Evolutionary conservation across 64 coral and sea anemone species (phyloP).

Genomic region (Montipora sp.): DNA sequence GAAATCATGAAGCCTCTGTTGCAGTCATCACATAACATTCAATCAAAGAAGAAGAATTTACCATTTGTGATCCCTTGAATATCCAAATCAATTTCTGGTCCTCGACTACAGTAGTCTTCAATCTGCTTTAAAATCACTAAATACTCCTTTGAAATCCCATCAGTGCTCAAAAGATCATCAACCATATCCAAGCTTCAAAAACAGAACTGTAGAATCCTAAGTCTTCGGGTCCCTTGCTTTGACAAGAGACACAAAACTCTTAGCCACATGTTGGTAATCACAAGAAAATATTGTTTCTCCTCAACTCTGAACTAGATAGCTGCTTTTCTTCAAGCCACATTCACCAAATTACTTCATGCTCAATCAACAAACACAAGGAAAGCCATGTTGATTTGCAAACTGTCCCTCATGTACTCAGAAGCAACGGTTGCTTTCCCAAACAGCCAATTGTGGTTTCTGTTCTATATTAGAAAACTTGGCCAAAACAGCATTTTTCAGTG

Average conservation of each 20-base stretch:
- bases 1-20: background rate
- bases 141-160: slow-evolving; percentile 92
- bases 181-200: slow-evolving; percentile 84
- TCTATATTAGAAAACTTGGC: background rate
- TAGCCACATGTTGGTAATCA: slow-evolving; percentile 3
- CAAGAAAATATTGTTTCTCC: background rate
- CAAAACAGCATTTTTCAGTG: slow-evolving; percentile 27
- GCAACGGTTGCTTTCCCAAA: slow-evolving; percentile 1
- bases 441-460: slow-evolving; percentile 39
- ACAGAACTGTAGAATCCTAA: slow-evolving; percentile 40
- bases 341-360: slow-evolving; percentile 1
- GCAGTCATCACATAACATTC: background rate
- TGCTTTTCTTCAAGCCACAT: background rate
- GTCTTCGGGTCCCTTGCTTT: background rate
- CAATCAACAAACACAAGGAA: slow-evolving; percentile 17
- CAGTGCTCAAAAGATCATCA: slow-evolving; percentile 72
- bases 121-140: slow-evolving; percentile 88
- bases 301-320: background rate
- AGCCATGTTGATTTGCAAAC: slow-evolving; percentile 30
- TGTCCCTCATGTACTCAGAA: background rate
- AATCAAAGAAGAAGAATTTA: slow-evolving; percentile 22
- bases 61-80: slow-evolving; percentile 19
- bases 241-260: background rate
- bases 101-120: slow-evolving; percentile 88
- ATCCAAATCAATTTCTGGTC: slow-evolving; percentile 69